Evolutionary conservation across 23 tunicate genomes (phyloP), one percentile per base, ranked within the genome.

Genomic region (Styela clava): DNA sequence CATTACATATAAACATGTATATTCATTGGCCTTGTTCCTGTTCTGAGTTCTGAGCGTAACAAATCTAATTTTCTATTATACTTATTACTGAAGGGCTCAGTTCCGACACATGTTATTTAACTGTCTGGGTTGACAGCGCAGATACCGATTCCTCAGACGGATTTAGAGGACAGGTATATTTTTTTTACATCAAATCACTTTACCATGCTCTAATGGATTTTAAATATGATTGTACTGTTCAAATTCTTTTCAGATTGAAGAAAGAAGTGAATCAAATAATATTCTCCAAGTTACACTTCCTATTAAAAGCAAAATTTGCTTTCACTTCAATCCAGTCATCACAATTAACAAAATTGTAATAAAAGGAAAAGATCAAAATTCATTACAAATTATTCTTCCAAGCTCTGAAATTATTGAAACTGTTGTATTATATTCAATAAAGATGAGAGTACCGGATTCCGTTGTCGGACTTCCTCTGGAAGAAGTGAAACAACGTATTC

Each of bases 41-140:
- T n/a, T n/a, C n/a, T n/a, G n/a, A n/a, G n/a, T n/a, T n/a, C n/a
- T n/a, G n/a, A n/a, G n/a, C n/a, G n/a, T n/a, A n/a, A n/a, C n/a
- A n/a, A n/a, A n/a, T n/a, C n/a, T n/a, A n/a, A n/a, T n/a, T n/a
- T n/a, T n/a, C n/a, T n/a, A n/a, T n/a, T n/a, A n/a, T n/a, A n/a
- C n/a, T n/a, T n/a, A n/a, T n/a, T n/a, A n/a, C n/a, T n/a, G n/a
- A n/a, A n/a, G n/a, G n/a, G n/a, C n/a, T n/a, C n/a, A n/a, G n/a
- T n/a, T n/a, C n/a, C n/a, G 81, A 44, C 27, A 18, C 18, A 20
- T 76, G 81, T 31, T 5, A 36, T 25, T 12, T 76, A 16, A 27
- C 16, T 36, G 81, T 56, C 18, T 76, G 81, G 81, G 37, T 76
- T 52, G 81, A 76, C 65, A 76, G 81, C 44, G 64, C 64, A 24